Evolutionary conservation across 2,797 vertebrate species (phyloP).

Genomic region (Helostoma temminkii): DNA sequence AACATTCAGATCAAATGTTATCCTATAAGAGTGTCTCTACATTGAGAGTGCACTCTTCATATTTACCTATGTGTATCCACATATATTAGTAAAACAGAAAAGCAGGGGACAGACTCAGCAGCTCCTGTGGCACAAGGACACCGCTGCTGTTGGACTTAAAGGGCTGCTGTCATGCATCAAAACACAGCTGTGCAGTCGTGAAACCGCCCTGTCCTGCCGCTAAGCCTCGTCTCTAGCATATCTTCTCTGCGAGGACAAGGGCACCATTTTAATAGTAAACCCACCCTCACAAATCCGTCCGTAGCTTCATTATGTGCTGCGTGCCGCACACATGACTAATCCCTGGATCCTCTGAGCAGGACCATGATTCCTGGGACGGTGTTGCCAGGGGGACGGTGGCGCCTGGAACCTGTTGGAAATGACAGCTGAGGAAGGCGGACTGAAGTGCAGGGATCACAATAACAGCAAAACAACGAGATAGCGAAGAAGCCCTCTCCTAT

Average conservation of each 20-base stretch:
- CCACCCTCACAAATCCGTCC: slow-evolving; percentile 57
- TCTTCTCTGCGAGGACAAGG: slow-evolving; percentile 29
- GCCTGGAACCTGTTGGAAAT: slow-evolving; percentile 84
- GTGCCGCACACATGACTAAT: slow-evolving; percentile 69
- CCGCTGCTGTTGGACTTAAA: slow-evolving; percentile 13
- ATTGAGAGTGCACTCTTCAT: not conserved
- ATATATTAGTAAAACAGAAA: not conserved
- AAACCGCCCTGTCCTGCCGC: slow-evolving; percentile 17
- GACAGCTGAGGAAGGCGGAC: slow-evolving; percentile 80
- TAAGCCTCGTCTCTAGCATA: slow-evolving; percentile 8
- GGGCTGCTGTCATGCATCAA: slow-evolving; percentile 19
- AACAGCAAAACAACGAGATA: slow-evolving; percentile 68
- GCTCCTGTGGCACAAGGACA: slow-evolving; percentile 7
- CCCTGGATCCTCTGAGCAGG: slow-evolving; percentile 78
- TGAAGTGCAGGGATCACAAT: slow-evolving; percentile 60
- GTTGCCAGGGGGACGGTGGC: slow-evolving; percentile 80
- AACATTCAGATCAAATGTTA: not conserved
- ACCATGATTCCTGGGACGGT: slow-evolving; percentile 78
- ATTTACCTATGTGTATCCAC: not conserved
- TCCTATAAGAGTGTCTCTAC: not conserved
- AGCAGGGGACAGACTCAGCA: slow-evolving; percentile 8
- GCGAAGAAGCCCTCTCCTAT: slow-evolving; percentile 56
- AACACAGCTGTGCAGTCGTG: slow-evolving; percentile 14
- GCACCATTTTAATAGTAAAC: slow-evolving; percentile 54
- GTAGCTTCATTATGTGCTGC: slow-evolving; percentile 45